A percentile compares a stretch with the other conserved stretches of the same genome.
Evolutionary conservation across 2,113 vertebrate genomes (phyloP).

Genomic region (Melospiza georgiana): DNA sequence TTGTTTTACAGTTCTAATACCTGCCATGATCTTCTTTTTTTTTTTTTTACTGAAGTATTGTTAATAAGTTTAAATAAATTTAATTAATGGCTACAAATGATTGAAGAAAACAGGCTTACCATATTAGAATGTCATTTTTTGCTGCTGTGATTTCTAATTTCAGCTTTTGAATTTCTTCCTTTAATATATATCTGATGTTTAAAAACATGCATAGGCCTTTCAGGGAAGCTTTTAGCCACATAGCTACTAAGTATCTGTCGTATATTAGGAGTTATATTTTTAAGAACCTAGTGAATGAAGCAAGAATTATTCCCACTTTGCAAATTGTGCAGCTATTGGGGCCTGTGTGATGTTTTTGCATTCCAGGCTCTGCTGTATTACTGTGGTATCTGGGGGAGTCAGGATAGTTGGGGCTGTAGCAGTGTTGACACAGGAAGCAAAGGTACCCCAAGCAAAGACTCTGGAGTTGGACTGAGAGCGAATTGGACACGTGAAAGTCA

Average conservation of each 20-base stretch:
- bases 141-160: background rate
- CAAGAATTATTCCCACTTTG: background rate
- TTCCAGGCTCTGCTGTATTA: background rate
- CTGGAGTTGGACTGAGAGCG: background rate
- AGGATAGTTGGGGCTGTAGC: background rate
- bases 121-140: background rate
- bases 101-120: background rate
- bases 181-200: background rate
- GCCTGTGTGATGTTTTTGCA: fast-evolving
- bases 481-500: background rate
- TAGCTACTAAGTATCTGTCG: background rate
- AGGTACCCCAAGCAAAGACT: background rate
- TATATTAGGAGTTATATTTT: background rate
- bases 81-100: background rate
- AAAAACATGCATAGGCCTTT: background rate
- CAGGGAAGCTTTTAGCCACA: background rate
- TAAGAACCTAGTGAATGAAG: background rate
- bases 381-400: background rate
- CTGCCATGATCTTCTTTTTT: background rate
- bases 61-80: background rate
- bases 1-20: background rate
- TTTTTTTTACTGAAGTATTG: background rate
- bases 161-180: background rate
- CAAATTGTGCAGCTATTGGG: background rate
- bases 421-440: background rate